A percentile compares a stretch with the other conserved stretches of the same genome.
Conservation (phyloP, 2,888 invertebrate species). For the Exocentrus adspersus region DNA sequence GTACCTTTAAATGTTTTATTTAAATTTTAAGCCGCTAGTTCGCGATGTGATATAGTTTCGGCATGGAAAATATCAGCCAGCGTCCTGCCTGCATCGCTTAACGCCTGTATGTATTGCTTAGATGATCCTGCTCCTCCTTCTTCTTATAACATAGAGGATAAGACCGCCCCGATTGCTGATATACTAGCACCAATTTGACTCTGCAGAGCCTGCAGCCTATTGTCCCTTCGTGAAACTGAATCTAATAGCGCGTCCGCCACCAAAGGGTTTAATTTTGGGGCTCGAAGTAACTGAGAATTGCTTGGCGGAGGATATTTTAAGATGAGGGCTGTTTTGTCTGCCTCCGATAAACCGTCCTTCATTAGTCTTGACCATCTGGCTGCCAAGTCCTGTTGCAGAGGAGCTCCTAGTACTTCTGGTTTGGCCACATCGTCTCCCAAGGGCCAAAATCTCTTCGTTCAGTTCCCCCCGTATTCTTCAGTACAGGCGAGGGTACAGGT, state of each 20-base stretch:
- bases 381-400: neutral
- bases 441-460: neutral
- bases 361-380: constrained; percentile 8
- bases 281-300: neutral
- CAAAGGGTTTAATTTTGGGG: constrained; percentile 17
- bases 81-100: constrained; percentile 14
- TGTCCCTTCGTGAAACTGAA: neutral
- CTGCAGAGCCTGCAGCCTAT: constrained; percentile 4
- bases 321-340: neutral
- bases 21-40: neutral
- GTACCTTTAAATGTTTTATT: constrained; percentile 16
- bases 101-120: neutral
- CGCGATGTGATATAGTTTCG: constrained; percentile 9
- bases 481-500: no score
- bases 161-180: neutral
- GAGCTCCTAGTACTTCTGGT: neutral
- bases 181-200: constrained; percentile 11
- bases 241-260: constrained; percentile 4
- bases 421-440: neutral
- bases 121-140: constrained; percentile 1
- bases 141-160: constrained; percentile 12
- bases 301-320: constrained; percentile 11
- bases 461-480: neutral
- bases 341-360: constrained; percentile 4
- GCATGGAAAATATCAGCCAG: constrained; percentile 8